Evolutionary conservation across 2,797 vertebrate species (phyloP).

Genomic region (Sebastes iracundus): DNA sequence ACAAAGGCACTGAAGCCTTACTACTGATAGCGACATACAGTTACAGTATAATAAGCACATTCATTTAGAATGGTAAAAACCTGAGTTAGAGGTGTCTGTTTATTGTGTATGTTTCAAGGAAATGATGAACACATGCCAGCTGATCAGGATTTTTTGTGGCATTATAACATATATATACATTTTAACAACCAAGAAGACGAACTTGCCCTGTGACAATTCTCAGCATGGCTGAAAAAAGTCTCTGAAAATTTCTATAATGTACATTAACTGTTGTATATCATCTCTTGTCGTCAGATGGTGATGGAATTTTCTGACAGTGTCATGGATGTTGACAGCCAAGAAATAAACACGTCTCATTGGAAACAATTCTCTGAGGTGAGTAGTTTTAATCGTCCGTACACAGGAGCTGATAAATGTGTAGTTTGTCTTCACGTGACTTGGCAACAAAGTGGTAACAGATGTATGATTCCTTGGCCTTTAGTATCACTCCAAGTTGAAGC

Average conservation of each 20-base stretch:
- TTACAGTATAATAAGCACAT: background rate
- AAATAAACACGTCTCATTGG: constrained; percentile 87
- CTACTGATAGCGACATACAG: background rate
- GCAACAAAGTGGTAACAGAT: background rate
- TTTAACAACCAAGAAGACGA: background rate
- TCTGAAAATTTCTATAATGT: background rate
- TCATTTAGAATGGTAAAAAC: background rate
- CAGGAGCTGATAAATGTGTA: background rate
- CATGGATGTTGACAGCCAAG: constrained; percentile 89
- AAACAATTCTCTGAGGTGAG: constrained; percentile 95
- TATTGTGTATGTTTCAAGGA: background rate
- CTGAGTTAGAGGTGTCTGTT: background rate
- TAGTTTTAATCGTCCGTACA: background rate
- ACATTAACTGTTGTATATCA: background rate
- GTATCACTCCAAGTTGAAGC: constrained; percentile 92
- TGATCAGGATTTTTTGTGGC: background rate
- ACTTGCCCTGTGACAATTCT: background rate
- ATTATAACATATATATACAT: background rate
- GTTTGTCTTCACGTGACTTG: background rate
- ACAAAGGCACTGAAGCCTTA: background rate
- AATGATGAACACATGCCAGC: background rate
- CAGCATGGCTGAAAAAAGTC: too few relatives aligned
- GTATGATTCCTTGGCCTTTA: constrained; percentile 53
- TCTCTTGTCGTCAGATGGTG: constrained; percentile 89
- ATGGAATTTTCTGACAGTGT: constrained; percentile 96